These are phyloP conservation scores for Sitta europaea DNA, from an alignment of 2,113 vertebrate species.

Conservation along the genomic window DNA sequence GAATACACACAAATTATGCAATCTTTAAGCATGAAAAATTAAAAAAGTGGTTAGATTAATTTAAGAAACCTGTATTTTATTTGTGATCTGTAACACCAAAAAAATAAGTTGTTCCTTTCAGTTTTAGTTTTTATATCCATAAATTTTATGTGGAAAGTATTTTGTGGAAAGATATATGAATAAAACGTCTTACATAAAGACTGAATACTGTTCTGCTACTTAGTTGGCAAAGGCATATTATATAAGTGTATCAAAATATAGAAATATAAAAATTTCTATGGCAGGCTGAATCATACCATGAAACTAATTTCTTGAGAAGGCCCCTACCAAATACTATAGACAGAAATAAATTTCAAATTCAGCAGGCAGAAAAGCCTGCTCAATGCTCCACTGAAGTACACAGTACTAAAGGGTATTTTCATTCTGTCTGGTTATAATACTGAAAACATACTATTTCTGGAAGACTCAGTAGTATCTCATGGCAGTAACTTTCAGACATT, in stretches of 20 bases:
- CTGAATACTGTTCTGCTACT: constrained; percentile 13
- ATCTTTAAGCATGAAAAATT: background rate
- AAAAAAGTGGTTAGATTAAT: background rate
- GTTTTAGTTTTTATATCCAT: background rate
- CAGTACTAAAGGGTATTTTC: background rate
- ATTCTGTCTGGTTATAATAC: background rate
- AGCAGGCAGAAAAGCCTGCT: background rate
- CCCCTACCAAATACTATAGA: background rate
- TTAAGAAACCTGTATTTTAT: background rate
- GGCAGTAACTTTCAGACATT: background rate
- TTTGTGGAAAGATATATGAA: background rate
- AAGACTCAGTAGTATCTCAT: background rate
- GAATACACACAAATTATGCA: background rate
- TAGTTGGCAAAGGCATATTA: background rate
- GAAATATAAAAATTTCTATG: background rate
- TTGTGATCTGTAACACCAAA: background rate
- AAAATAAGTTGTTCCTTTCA: background rate
- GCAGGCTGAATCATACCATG: background rate
- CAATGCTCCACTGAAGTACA: background rate
- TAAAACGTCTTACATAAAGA: background rate
- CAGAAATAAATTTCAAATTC: background rate
- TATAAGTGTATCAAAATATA: background rate
- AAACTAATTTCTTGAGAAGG: background rate
- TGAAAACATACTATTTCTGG: background rate
- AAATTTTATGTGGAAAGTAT: constrained; percentile 10